Conservation (phyloP, 2,797 vertebrate species). For the Microchirus variegatus region DNA sequence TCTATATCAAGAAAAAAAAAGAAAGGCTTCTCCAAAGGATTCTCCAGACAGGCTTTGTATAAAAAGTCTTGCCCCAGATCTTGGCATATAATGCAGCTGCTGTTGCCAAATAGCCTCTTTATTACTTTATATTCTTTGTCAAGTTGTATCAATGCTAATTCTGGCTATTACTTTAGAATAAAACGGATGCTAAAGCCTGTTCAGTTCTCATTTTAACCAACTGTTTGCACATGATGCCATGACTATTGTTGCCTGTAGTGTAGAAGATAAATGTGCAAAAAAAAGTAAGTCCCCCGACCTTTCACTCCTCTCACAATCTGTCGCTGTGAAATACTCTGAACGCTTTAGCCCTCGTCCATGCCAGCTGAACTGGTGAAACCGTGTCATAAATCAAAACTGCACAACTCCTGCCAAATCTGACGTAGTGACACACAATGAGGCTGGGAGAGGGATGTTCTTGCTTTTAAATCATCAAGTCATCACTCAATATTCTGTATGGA, state of each 20-base stretch:
- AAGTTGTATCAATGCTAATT: no score
- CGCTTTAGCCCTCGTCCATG: slow-evolving; percentile 28
- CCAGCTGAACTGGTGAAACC: slow-evolving; percentile 10
- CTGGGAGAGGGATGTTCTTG: background rate
- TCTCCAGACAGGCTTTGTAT: slow-evolving; percentile 30
- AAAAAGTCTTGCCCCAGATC: slow-evolving; percentile 44
- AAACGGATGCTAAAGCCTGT: background rate
- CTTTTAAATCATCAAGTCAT: slow-evolving; percentile 2
- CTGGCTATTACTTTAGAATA: background rate
- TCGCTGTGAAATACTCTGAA: slow-evolving; percentile 32
- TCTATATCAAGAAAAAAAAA: slow-evolving; percentile 6
- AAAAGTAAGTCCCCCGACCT: slow-evolving; percentile 20
- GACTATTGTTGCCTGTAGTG: slow-evolving; percentile 17
- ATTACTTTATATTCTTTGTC: no score
- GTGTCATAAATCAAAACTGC: slow-evolving; percentile 46
- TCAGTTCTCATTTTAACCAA: background rate
- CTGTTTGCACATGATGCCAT: slow-evolving; percentile 3
- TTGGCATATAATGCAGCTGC: slow-evolving; percentile 18
- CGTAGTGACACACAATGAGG: slow-evolving; percentile 16
- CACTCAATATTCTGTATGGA: background rate
- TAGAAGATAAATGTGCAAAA: slow-evolving; percentile 41
- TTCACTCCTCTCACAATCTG: slow-evolving; percentile 27
- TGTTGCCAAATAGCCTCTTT: background rate
- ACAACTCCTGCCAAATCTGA: slow-evolving; percentile 25
- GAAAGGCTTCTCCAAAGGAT: slow-evolving; percentile 14